Percentiles rank a stretch among this genome's conserved stretches.
phyloP scores from a whole-genome alignment of 2,797 vertebrate genomes.

The Arrhamphus sclerolepis region DNA sequence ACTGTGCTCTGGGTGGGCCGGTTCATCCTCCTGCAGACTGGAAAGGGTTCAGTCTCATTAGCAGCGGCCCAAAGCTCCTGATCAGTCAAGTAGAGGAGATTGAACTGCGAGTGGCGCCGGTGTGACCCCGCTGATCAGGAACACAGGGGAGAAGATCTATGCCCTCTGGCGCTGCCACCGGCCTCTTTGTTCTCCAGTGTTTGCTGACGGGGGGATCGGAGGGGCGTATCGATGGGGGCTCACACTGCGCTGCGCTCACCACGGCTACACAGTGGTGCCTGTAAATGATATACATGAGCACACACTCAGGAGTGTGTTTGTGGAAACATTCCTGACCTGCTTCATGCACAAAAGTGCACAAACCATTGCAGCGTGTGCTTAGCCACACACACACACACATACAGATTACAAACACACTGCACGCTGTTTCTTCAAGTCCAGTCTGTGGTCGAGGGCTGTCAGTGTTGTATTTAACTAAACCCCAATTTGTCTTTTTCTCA shows the following conservation, averaged over 20 bases:
- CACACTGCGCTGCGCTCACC: conserved; percentile 63
- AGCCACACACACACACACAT: too few species aligned
- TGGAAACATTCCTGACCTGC: conserved; percentile 8
- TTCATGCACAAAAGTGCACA: conserved; percentile 6
- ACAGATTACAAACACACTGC: conserved; percentile 5
- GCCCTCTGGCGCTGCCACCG: conserved; percentile 66
- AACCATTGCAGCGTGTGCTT: not conserved
- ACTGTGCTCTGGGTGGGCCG: conserved; percentile 46
- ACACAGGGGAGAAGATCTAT: conserved; percentile 79
- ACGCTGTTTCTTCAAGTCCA: not conserved
- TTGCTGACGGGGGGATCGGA: conserved; percentile 71
- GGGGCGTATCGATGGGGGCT: conserved; percentile 64
- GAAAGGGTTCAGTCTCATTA: conserved; percentile 67
- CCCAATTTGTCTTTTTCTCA: conserved; percentile 40
- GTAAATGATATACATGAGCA: conserved; percentile 30
- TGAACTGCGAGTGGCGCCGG: conserved; percentile 69
- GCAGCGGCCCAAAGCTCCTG: conserved; percentile 54
- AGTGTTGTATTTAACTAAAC: conserved; percentile 34
- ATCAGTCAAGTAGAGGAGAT: conserved; percentile 68
- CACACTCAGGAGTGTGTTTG: conserved; percentile 12
- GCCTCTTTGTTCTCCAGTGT: conserved; percentile 76
- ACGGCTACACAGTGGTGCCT: conserved; percentile 46
- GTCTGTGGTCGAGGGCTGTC: conserved; percentile 33
- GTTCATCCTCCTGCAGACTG: conserved; percentile 26
- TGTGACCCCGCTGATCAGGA: conserved; percentile 73